A percentile compares a stretch with the other conserved stretches of the same genome.
These are phyloP conservation scores for Idaea dimidiata DNA, from an alignment of 2,888 invertebrate genomes.

Conservation along the genomic window DNA sequence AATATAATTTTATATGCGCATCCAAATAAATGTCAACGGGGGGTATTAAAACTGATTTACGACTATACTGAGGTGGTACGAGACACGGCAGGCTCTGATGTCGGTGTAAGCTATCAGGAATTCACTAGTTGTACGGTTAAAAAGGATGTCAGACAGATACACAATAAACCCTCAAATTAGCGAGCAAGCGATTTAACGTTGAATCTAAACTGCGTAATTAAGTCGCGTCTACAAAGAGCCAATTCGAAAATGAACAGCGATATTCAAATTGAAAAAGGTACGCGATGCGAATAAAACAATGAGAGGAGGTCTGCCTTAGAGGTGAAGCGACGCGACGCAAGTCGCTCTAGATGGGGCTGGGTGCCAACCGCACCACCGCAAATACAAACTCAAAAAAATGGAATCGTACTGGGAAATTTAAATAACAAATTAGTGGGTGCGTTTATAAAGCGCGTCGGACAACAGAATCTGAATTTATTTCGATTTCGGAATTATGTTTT, in stretches of 20 bases:
- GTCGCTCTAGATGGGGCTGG: conserved; percentile 26
- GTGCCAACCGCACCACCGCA: conserved; percentile 29
- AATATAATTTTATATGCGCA: conserved; percentile 50
- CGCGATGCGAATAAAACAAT: conserved; percentile 75
- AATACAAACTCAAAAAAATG: conserved; percentile 68
- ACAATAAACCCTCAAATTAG: conserved; percentile 77
- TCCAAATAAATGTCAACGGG: conserved; percentile 50
- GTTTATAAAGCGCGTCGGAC: conserved; percentile 62
- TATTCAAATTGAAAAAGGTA: conserved; percentile 78
- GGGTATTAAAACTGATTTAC: conserved; percentile 53
- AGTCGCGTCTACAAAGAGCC: conserved; percentile 71
- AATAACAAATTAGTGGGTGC: conserved; percentile 73
- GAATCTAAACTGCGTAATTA: conserved; percentile 79
- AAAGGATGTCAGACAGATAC: conserved; percentile 65
- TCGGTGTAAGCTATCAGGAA: conserved; percentile 48
- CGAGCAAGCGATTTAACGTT: conserved; percentile 69
- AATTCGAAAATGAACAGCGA: conserved; percentile 76
- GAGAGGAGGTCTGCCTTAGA: conserved; percentile 51
- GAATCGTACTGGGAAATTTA: conserved; percentile 67
- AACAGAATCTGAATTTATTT: conserved; percentile 62
- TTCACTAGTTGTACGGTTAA: conserved; percentile 58
- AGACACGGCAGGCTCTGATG: conserved; percentile 29
- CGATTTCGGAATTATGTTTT: conserved; percentile 48
- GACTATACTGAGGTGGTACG: conserved; percentile 29
- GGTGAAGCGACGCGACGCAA: conserved; percentile 45